phyloP scores from a whole-genome alignment of 1,140 invertebrate genomes.

The Drosophila miranda region DNA sequence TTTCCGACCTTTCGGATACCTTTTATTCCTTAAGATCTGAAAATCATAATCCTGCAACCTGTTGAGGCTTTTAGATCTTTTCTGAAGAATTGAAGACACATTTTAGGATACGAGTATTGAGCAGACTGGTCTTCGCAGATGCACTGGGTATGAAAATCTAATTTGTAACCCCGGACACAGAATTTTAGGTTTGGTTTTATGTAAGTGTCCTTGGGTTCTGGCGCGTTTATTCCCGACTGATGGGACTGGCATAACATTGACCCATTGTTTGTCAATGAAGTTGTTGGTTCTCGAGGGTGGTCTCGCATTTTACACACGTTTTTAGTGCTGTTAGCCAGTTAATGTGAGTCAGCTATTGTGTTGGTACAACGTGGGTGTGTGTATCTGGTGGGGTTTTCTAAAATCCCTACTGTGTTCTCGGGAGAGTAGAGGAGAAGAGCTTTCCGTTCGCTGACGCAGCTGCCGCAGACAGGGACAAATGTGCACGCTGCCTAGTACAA shows the following conservation, averaged over 20 bases:
- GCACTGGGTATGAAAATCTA: constrained; percentile 48
- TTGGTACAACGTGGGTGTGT: constrained; percentile 2
- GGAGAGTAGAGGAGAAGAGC: no score
- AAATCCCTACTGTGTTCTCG: constrained; percentile 33
- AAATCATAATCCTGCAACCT: background rate
- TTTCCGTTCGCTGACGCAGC: constrained; percentile 30
- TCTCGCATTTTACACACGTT: constrained; percentile 73
- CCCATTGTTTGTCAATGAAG: constrained; percentile 59
- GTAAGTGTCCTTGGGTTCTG: constrained; percentile 15
- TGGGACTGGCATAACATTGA: constrained; percentile 52
- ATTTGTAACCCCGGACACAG: constrained; percentile 71
- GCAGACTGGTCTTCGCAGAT: no score
- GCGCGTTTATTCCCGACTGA: background rate
- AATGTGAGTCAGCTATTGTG: constrained; percentile 30
- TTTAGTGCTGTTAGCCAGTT: constrained; percentile 75
- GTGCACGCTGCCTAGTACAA: constrained; percentile 21
- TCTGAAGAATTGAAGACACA: no score
- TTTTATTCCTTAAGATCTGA: no score
- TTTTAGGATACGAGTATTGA: no score
- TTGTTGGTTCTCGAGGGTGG: constrained; percentile 57
- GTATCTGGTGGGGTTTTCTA: constrained; percentile 41
- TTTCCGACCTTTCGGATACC: no score
- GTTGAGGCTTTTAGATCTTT: background rate
- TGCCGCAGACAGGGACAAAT: constrained; percentile 76
- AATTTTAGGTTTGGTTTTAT: constrained; percentile 63